These are phyloP conservation scores for Neoaliturus tenellus DNA, from an alignment of 2,888 invertebrate species.

Conservation along the genomic window DNA sequence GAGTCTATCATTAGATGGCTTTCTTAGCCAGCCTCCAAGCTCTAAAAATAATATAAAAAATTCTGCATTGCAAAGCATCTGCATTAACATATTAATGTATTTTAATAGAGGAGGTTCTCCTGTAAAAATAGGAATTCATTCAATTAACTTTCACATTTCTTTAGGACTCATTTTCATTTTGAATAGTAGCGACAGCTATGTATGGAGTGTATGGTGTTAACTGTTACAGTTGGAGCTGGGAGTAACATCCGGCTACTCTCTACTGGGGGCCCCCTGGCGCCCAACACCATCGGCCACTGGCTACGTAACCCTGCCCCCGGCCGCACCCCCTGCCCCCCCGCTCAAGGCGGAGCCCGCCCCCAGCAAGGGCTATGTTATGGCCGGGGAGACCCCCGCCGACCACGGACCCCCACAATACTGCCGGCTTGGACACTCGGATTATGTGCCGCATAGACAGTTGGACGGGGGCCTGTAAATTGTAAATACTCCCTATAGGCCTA, in stretches of 20 bases:
- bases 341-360: slow-evolving; percentile 24
- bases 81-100: too few relatives aligned
- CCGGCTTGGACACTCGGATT: slow-evolving; percentile 33
- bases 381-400: slow-evolving; percentile 16
- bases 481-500: slow-evolving; percentile 25
- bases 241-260: slow-evolving; percentile 3
- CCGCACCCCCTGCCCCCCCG: slow-evolving; percentile 35
- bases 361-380: slow-evolving; percentile 56
- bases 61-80: too few relatives aligned
- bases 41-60: too few relatives aligned
- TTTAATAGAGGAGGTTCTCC: too few relatives aligned
- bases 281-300: neutral
- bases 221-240: slow-evolving; percentile 10
- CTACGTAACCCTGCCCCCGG: slow-evolving; percentile 32
- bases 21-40: too few relatives aligned
- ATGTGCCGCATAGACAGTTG: slow-evolving; percentile 53
- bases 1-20: too few relatives aligned
- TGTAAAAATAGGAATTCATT: too few relatives aligned
- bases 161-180: too few relatives aligned
- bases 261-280: neutral
- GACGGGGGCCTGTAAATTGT: slow-evolving; percentile 43
- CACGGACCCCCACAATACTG: slow-evolving; percentile 17
- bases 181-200: too few relatives aligned
- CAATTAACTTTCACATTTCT: too few relatives aligned
- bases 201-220: too few relatives aligned